Conservation (phyloP, 1,140 invertebrate genomes). For the Colletes gigas region DNA sequence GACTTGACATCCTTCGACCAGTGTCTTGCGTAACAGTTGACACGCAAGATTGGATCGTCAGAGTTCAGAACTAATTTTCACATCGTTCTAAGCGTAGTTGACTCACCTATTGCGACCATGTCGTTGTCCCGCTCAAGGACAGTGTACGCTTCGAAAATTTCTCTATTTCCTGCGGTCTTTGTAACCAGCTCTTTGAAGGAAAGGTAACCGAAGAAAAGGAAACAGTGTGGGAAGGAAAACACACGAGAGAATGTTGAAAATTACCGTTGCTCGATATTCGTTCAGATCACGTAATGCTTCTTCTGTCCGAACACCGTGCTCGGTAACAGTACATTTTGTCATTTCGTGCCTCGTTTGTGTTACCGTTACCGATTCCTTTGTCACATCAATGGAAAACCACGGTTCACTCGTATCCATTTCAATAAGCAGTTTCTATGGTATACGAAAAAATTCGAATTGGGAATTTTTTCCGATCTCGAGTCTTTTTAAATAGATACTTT, state of each 20-base stretch:
- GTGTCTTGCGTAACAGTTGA: conserved; percentile 8
- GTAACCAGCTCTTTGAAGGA: not conserved
- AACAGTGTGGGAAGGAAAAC: not conserved
- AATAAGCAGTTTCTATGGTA: no score
- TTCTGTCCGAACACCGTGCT: not conserved
- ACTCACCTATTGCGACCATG: no score
- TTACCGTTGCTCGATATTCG: conserved; percentile 62
- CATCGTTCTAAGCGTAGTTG: not conserved
- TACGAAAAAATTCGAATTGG: no score
- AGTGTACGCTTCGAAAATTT: not conserved
- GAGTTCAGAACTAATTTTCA: conserved; percentile 25
- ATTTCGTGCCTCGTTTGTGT: conserved; percentile 3
- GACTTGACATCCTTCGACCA: not conserved
- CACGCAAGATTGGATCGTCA: conserved; percentile 7
- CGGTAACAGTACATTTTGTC: conserved; percentile 26
- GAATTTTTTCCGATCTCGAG: no score
- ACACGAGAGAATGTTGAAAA: not conserved
- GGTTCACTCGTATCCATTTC: no score
- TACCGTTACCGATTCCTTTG: conserved; percentile 33
- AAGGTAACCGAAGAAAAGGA: not conserved
- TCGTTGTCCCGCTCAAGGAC: not conserved
- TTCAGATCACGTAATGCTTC: conserved; percentile 45
- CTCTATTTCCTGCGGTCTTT: not conserved
- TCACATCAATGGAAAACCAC: not conserved
- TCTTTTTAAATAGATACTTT: no score